Percentiles rank a stretch among this genome's conserved stretches.
phyloP scores from a whole-genome alignment of 2,888 invertebrate genomes.

The Teinopalpus imperialis region DNA sequence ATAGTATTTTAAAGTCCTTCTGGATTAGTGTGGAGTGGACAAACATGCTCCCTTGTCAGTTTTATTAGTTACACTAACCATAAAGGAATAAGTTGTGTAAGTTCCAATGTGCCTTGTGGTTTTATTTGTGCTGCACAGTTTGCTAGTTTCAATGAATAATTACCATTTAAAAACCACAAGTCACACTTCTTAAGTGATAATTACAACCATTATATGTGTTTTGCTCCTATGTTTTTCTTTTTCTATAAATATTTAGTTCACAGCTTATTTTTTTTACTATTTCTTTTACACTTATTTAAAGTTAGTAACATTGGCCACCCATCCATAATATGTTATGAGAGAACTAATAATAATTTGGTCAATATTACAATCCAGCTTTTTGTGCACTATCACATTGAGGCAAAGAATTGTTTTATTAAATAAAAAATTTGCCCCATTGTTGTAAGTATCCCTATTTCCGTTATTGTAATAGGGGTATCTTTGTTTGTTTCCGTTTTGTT shows the following conservation, averaged over 20 bases:
- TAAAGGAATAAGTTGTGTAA: constrained; percentile 71
- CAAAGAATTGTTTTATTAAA: constrained; percentile 25
- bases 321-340: not conserved
- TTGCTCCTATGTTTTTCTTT: constrained; percentile 43
- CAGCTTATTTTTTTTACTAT: constrained; percentile 77
- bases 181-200: constrained; percentile 29
- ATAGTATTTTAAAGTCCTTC: constrained; percentile 49
- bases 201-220: constrained; percentile 31
- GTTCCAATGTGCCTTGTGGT: constrained; percentile 18
- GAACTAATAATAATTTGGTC: constrained; percentile 1
- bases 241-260: constrained; percentile 53
- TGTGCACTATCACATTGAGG: constrained; percentile 37
- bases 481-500: constrained; percentile 46
- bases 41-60: constrained; percentile 19
- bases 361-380: constrained; percentile 30
- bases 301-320: constrained; percentile 37
- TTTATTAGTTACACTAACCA: constrained; percentile 57
- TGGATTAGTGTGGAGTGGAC: constrained; percentile 32
- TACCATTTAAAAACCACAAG: constrained; percentile 9
- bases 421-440: constrained; percentile 39
- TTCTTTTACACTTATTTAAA: constrained; percentile 47
- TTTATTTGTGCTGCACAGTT: constrained; percentile 10
- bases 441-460: constrained; percentile 46
- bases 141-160: not conserved
- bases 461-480: constrained; percentile 47